Percentiles rank a stretch among this genome's conserved stretches.
These are phyloP conservation scores for Perca fluviatilis DNA, from an alignment of 2,113 vertebrate genomes.

Conservation along the genomic window DNA sequence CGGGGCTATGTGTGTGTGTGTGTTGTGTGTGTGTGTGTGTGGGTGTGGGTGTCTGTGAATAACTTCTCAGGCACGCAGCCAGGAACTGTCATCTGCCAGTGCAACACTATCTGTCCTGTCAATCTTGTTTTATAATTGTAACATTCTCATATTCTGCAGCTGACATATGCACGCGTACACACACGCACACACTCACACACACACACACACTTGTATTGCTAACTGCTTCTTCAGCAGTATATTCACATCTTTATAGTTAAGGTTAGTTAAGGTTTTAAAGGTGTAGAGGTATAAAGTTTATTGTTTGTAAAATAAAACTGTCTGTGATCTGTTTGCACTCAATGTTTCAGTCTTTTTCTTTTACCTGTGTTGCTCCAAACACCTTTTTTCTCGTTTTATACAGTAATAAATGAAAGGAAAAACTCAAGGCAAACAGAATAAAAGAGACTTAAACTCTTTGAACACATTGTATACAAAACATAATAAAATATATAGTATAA, in stretches of 20 bases:
- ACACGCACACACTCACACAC: background rate
- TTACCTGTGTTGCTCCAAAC: background rate
- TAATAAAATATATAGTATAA: background rate
- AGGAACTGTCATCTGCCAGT: constrained; percentile 76
- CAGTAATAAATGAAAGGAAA: background rate
- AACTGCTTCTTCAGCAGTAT: background rate
- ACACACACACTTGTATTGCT: background rate
- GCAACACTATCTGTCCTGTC: constrained; percentile 83
- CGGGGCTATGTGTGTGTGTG: too few species aligned
- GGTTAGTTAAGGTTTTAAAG: background rate
- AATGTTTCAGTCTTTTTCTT: background rate
- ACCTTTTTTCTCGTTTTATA: background rate
- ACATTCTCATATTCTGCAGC: constrained; percentile 82
- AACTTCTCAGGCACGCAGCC: constrained; percentile 74
- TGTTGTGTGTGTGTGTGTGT: constrained; percentile 19
- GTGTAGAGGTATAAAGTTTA: background rate
- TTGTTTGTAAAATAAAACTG: background rate
- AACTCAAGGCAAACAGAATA: background rate
- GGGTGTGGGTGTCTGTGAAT: constrained; percentile 65
- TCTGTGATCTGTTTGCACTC: background rate
- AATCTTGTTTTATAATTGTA: constrained; percentile 86
- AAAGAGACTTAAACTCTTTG: background rate
- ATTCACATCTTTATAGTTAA: background rate
- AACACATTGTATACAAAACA: background rate
- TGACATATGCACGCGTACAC: constrained; percentile 24